Evolutionary conservation across 2,113 vertebrate species (phyloP).

Genomic region (Lanius collurio): DNA sequence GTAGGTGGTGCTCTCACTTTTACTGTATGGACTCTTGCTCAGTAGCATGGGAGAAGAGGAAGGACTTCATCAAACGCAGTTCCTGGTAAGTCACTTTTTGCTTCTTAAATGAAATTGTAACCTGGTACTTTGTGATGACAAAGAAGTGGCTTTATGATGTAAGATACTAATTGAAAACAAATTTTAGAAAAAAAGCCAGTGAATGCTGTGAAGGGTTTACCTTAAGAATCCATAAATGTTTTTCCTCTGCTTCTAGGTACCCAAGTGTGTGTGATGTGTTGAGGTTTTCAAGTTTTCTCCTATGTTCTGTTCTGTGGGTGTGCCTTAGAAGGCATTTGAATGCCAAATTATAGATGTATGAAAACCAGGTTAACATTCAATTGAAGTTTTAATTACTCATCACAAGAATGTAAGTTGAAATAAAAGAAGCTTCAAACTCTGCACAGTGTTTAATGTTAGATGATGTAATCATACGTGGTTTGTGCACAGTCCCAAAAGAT

Average conservation of each 20-base stretch:
- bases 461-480: not conserved
- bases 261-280: not conserved
- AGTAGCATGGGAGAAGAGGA: conserved; percentile 72
- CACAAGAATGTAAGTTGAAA: not conserved
- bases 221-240: not conserved
- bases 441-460: not conserved
- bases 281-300: not conserved
- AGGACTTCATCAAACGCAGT: conserved; percentile 61
- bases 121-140: not conserved
- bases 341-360: not conserved
- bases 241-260: not conserved
- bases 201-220: not conserved
- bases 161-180: not conserved
- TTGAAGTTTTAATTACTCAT: not conserved
- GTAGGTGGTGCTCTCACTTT: conserved; percentile 55
- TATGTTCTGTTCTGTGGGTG: not conserved
- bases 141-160: not conserved
- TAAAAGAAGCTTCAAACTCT: not conserved
- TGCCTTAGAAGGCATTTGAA: not conserved
- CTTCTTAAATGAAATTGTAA: not conserved
- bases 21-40: conserved; percentile 74
- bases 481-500: not conserved
- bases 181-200: not conserved
- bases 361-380: not conserved
- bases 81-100: conserved; percentile 52